These are phyloP conservation scores for Acleris emargana DNA, from an alignment of 2,888 invertebrate genomes.

Conservation along the genomic window DNA sequence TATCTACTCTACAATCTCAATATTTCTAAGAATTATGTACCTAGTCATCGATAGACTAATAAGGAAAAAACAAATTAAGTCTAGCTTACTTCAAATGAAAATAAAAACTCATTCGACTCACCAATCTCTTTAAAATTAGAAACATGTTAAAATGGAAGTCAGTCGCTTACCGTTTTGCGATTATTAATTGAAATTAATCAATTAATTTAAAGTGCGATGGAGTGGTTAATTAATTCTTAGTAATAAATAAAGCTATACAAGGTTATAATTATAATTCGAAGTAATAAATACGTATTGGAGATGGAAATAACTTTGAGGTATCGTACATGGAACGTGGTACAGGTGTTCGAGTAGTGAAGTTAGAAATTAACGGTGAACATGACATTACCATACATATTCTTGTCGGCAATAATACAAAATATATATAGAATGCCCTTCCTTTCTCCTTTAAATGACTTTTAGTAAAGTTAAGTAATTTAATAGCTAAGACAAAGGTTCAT, in stretches of 20 bases:
- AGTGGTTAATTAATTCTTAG: slow-evolving; percentile 20
- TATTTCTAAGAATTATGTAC: slow-evolving; percentile 17
- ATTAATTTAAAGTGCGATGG: slow-evolving; percentile 23
- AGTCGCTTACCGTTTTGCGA: slow-evolving; percentile 18
- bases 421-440: too few species aligned
- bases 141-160: slow-evolving; percentile 23
- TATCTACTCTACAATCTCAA: slow-evolving; percentile 12
- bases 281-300: slow-evolving; percentile 16
- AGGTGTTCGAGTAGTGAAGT: slow-evolving; percentile 4
- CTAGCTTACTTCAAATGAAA: slow-evolving; percentile 4
- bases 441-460: too few species aligned
- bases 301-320: slow-evolving; percentile 12
- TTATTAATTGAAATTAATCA: slow-evolving; percentile 29
- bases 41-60: slow-evolving; percentile 1
- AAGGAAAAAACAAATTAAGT: slow-evolving; percentile 29
- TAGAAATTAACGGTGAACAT: slow-evolving; percentile 7
- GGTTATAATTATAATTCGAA: slow-evolving; percentile 2
- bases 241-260: slow-evolving; percentile 18
- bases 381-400: neutral
- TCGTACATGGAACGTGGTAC: neutral
- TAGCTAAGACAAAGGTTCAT: too few species aligned
- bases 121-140: slow-evolving; percentile 20
- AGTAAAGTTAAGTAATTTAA: too few species aligned
- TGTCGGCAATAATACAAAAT: too few species aligned
- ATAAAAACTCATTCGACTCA: slow-evolving; percentile 20